These are phyloP conservation scores for Eurosta solidaginis DNA, from an alignment of 1,140 invertebrate species.

Conservation along the genomic window DNA sequence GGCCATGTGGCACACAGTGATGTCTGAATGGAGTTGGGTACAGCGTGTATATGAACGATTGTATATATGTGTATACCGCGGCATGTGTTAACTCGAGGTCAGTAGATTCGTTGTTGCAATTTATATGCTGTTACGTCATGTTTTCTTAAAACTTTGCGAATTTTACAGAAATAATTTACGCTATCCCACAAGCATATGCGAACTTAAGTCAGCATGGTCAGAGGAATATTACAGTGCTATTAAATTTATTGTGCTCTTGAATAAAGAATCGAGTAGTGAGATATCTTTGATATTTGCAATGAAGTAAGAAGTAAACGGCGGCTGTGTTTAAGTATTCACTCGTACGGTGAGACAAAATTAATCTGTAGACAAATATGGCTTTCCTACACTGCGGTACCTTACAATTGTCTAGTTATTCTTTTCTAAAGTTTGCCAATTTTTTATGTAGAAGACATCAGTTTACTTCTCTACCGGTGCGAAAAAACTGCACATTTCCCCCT, in stretches of 20 bases:
- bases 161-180: neutral
- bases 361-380: too few species aligned
- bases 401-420: too few species aligned
- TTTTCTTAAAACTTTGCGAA: neutral
- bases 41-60: neutral
- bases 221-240: neutral
- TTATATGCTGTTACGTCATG: neutral
- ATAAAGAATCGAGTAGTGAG: neutral
- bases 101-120: slow-evolving; percentile 15
- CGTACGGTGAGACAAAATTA: too few species aligned
- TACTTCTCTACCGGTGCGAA: too few species aligned
- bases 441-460: too few species aligned
- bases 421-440: too few species aligned
- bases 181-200: neutral
- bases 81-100: neutral
- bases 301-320: neutral
- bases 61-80: neutral
- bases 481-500: too few species aligned
- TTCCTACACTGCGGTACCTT: too few species aligned
- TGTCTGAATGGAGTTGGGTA: neutral
- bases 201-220: neutral
- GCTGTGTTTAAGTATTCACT: too few species aligned
- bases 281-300: neutral
- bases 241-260: slow-evolving; percentile 16
- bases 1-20: too few species aligned